Base-by-base conservation (phyloP, 2,797 vertebrate species). In the Hoplostethus mediterraneus region DNA sequence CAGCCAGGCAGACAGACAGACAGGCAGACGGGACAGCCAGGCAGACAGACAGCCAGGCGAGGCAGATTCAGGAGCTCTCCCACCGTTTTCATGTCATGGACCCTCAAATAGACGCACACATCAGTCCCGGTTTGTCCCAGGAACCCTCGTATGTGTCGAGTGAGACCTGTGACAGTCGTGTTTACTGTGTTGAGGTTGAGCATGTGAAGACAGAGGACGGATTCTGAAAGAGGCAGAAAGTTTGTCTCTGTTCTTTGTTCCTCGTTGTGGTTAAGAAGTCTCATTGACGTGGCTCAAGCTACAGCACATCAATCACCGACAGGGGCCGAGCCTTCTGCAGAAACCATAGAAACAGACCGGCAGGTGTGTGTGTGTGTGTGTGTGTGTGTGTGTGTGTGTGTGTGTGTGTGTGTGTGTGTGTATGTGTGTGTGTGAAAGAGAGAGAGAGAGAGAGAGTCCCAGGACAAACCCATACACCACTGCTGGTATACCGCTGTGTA, bases 381-480 rank as follows among this genome's bases (percentile, higher is more conserved):
- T 67, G 63, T 48, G n/a, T 61, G 59, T 28, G 63, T 16, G 31
- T 57, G 70, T 52, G 45, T 49, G 60, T 21, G 21, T 21, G 21
- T 21, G 21, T 57, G 8, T 25, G 30, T 55, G 28, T 54, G 45
- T 60, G 31, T 67, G 63, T 48, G n/a, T 61, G 59, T 28, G 63
- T 16, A 21, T 57, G 70, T 52, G 45, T 49, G 60, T 21, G 21
- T 21, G 21, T 21, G 21, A 21, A 21, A 21, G 21, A 21, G 21
- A 21, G 21, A 21, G 61, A 75, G 85, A 75, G 77, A 84, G 75
- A 83, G 59, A 74, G 44, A 60, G 67, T 71, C 80, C 64, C 62
- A 64, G 51, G 70, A 68, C 75, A 83, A 80, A 77, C 63, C 69
- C 71, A 71, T 78, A 73, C 49, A 78, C 53, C 65, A 56, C 71